Base-by-base conservation (phyloP, 2,113 vertebrate species). In the Cranoglanis bouderius region DNA sequence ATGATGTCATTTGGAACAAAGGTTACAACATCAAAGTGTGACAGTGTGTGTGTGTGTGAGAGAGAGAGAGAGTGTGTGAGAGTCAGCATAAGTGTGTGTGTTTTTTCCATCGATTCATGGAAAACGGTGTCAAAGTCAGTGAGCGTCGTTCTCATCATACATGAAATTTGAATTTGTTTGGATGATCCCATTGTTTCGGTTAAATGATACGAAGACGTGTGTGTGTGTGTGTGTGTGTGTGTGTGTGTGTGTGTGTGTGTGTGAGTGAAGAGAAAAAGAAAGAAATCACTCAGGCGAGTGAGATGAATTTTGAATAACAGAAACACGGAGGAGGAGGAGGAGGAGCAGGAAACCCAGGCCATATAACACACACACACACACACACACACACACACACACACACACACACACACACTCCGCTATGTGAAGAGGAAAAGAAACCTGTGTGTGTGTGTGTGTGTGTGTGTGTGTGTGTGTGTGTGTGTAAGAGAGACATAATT, bases 21-120 rank as follows among this genome's bases (percentile, higher is more conserved):
- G 26, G 49, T 82, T 32, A 82, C 32, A 61, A 70, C 46, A 77
- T 72, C 86, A 87, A 67, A 81, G 43, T 72, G n/a, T 84, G 80
- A 18, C 12, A 4, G 83, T 43, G 32, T 67, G 13, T 29, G 61
- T 29, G 19, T 74, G 65, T 24, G 70, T 19, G 16, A 74, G 38
- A 63, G 59, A 63, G 1, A 29, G 70, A 72, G 35, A 18, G 38
- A n/a, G 53, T 21, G 80, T 35, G 80, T 51, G n/a, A n/a, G 46
- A 5, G 24, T 26, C 1, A 21, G 59, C 29, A n/a, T n/a, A n/a
- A n/a, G n/a, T n/a, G 59, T 63, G 24, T 26, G 24, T 63, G 26
- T 63, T 26, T 59, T 5, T 21, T 59, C 55, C 55, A 59, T 21
- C 21, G 55, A 59, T 59, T 21, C 18, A 19, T 29, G 59, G 8